Base-by-base conservation (phyloP, 2,888 invertebrate genomes). In the Meiosimyza decipiens region DNA sequence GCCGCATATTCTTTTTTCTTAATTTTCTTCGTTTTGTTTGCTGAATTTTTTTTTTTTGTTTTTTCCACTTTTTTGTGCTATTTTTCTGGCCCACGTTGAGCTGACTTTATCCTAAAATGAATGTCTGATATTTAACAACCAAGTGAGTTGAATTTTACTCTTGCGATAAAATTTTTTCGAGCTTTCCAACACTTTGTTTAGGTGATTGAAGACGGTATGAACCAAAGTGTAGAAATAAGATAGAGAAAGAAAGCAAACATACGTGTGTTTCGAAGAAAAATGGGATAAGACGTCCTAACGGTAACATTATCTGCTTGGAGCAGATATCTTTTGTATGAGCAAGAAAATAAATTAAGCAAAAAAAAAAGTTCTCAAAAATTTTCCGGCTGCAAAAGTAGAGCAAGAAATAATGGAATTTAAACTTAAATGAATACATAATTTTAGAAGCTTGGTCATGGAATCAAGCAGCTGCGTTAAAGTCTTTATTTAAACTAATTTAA, bases 81-180 rank as follows among this genome's bases (percentile, higher is more conserved):
- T 49, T 28, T 63, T 62, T 62, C 60, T 67, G 55, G 18, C 18
- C 33, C 47, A 55, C 16, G 67, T 22, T 73, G 72, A 75, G 70
- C 71, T 64, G 59, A 70, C 73, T 71, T 73, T 73, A 75, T 71
- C 73, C 73, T 71, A 69, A 74, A 76, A 76, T 73, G 74, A 72
- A 72, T 74, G 76, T 71, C 74, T 72, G 67, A 68, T 71, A 76
- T 73, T 74, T 74, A 73, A 71, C 73, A 64, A 66, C 59, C 68
- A 65, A 70, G 73, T 63, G 55, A 57, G 64, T 70, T 64, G 73
- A 66, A 70, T 73, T 59, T 65, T 47, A 60, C 52, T 65, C 64
- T 47, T 66, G 65, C 66, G 73, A 73, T 73, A 73, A 70, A 65
- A 65, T 73, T 73, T 66, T 60, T 69, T 54, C 9, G 40, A 57